Evolutionary conservation across 2,797 vertebrate genomes (phyloP).

Genomic region (Pantherophis alleghaniensis): DNA sequence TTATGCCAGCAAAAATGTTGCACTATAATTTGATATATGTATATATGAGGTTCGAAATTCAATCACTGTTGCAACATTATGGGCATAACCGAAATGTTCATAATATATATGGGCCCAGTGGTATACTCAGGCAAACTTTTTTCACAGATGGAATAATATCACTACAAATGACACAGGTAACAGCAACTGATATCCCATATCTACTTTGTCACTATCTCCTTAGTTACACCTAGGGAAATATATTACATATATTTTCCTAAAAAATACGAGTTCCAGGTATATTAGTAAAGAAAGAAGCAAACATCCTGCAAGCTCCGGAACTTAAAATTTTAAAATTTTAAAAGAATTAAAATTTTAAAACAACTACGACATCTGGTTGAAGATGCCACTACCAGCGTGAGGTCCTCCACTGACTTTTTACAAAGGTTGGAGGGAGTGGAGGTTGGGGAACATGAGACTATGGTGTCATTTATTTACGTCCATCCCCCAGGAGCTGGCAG

Average conservation of each 20-base stretch:
- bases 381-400: no score
- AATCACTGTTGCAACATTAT: background rate
- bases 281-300: no score
- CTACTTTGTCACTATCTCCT: background rate
- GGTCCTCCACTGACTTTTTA: no score
- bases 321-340: no score
- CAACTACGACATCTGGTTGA: no score
- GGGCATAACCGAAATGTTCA: background rate
- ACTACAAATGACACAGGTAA: background rate
- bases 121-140: background rate
- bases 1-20: background rate
- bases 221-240: background rate
- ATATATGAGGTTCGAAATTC: conserved; percentile 1
- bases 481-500: no score
- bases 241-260: background rate
- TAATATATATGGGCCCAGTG: background rate
- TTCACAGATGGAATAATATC: background rate
- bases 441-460: no score
- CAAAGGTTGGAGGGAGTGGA: no score
- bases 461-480: no score
- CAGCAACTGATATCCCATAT: background rate
- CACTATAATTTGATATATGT: conserved; percentile 3
- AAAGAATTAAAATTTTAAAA: no score
- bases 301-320: no score
- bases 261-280: no score